These are phyloP conservation scores for Gonatopus flavifemur DNA, from an alignment of 1,140 invertebrate species.

Conservation along the genomic window DNA sequence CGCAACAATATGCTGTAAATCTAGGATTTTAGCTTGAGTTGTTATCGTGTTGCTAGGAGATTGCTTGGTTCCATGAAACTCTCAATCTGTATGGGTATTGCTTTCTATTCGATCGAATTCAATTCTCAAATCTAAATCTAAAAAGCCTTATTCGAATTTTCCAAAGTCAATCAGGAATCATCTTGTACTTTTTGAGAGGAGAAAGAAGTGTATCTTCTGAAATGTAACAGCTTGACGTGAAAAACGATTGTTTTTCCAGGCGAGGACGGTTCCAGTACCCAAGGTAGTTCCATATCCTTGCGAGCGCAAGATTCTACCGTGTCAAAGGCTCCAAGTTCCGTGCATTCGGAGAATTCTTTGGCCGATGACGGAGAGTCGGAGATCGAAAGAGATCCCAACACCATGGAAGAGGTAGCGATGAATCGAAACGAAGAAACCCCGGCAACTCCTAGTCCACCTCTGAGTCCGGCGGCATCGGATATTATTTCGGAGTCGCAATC, in stretches of 20 bases:
- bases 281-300: slow-evolving; percentile 47
- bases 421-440: slow-evolving; percentile 32
- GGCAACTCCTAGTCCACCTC: slow-evolving; percentile 45
- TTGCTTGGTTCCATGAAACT: too few species aligned
- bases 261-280: slow-evolving; percentile 45
- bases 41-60: too few species aligned
- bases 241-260: slow-evolving; percentile 27
- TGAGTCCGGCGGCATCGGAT: slow-evolving; percentile 43
- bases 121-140: slow-evolving; percentile 6
- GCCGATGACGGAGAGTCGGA: slow-evolving; percentile 40
- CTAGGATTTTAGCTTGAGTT: too few species aligned
- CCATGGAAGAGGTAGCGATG: slow-evolving; percentile 17
- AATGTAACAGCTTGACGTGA: too few species aligned
- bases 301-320: slow-evolving; percentile 43
- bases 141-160: too few species aligned
- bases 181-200: too few species aligned
- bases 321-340: slow-evolving; percentile 42
- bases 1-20: too few species aligned
- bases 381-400: slow-evolving; percentile 15
- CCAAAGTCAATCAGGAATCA: too few species aligned
- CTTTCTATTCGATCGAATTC: slow-evolving; percentile 2
- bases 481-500: slow-evolving; percentile 43
- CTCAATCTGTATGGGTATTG: too few species aligned
- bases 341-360: slow-evolving; percentile 40
- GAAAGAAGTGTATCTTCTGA: too few species aligned